Base-by-base conservation (phyloP, 1,140 invertebrate genomes). In the Aethina tumida region DNA sequence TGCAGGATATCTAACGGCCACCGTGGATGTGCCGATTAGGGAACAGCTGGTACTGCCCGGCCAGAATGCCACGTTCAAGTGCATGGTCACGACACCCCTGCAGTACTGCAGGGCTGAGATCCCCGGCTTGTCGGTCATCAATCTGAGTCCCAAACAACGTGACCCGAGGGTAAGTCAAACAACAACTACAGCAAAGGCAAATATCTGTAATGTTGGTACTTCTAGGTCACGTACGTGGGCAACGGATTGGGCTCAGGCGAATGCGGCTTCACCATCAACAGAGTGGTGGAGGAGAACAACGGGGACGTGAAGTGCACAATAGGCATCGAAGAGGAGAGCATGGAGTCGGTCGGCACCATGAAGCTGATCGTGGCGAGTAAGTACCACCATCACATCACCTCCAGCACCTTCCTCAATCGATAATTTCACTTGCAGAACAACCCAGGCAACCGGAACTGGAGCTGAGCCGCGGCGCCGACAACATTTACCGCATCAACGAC, bases 321-420 rank as follows among this genome's bases (percentile, higher is more conserved):
- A 16, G 71, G 70, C 0, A 63, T 72, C 0, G 44, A 54, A 22
- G 59, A 59, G 10, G 65, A 69, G 39, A 57, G 58, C 8, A 65
- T 68, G 24, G 74, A 77, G 53, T 55, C 73, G 0, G 56, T 60
- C 0, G 77, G 70, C 4, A 66, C 56, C 9, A 71, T 80, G 56
- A 68, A 67, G 24, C 64, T 85, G 3, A 66, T 77, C 6, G 78
- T 85, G 27, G 81, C 81, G 33, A 70, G 81, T 85, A 60, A 71
- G 81, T 79, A 44, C 16, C 12, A 21, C 17, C 17, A 18, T 14
- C 9, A 9, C 15, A 29, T 30, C 38, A 17, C 10, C 26, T 17
- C 27, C 27, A 10, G 14, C 14, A 12, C n/a, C 27, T 29, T 28
- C 35, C 31, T 13, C 3, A 9, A 2, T n/a, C 26, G 8, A 35